Percentiles rank a stretch among this genome's conserved stretches.
phyloP scores from a whole-genome alignment of 2,888 invertebrate species.

The Chaitophorus viminalis region DNA sequence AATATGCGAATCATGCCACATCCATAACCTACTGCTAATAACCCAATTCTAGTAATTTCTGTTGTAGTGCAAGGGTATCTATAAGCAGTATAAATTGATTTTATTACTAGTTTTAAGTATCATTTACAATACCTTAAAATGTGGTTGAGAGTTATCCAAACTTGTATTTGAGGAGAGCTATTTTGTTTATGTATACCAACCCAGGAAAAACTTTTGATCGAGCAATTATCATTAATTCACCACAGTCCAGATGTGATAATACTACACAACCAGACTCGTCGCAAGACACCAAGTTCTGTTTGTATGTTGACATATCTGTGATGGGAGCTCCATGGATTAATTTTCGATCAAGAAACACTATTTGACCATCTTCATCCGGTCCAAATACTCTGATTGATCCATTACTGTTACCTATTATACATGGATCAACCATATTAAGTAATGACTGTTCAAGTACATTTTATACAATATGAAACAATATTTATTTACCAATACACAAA shows the following conservation, averaged over 20 bases:
- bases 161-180: not conserved
- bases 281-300: slow-evolving; percentile 65
- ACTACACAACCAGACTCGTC: slow-evolving; percentile 65
- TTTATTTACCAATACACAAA: slow-evolving; percentile 65
- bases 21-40: slow-evolving; percentile 65
- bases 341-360: slow-evolving; percentile 65
- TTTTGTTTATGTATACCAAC: not conserved
- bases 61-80: slow-evolving; percentile 59
- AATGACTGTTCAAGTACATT: not conserved
- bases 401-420: slow-evolving; percentile 65
- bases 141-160: not conserved
- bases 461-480: not conserved
- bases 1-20: slow-evolving; percentile 66
- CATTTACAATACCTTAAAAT: not conserved
- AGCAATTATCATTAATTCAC: slow-evolving; percentile 64
- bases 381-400: slow-evolving; percentile 65
- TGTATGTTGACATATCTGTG: slow-evolving; percentile 64
- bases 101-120: not conserved
- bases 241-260: slow-evolving; percentile 65
- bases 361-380: slow-evolving; percentile 64
- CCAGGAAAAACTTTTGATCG: slow-evolving; percentile 64
- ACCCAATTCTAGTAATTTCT: slow-evolving; percentile 62
- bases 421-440: not conserved
- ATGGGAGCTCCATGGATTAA: slow-evolving; percentile 65
- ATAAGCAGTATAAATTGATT: slow-evolving; percentile 2